Percentiles rank a stretch among this genome's conserved stretches.
These are phyloP conservation scores for Papilio helenus DNA, from an alignment of 1,140 invertebrate species.

Conservation along the genomic window DNA sequence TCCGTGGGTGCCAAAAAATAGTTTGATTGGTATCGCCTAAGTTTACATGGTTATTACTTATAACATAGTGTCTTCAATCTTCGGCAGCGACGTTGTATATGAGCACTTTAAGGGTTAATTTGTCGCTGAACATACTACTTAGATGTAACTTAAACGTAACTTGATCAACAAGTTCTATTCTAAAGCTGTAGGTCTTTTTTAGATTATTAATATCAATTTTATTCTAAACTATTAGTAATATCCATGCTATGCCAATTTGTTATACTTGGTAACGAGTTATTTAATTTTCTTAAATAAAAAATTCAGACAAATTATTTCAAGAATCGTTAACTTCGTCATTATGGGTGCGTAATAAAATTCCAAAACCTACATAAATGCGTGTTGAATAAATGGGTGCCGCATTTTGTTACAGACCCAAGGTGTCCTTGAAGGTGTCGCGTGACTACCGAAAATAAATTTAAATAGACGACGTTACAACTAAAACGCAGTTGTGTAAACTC, in stretches of 20 bases:
- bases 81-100: too few species aligned
- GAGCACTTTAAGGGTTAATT: not conserved
- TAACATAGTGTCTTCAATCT: too few species aligned
- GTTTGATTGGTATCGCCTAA: not conserved
- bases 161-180: not conserved
- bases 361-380: not conserved
- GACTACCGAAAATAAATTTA: not conserved
- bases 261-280: too few species aligned
- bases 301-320: not conserved
- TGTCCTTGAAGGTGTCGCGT: not conserved
- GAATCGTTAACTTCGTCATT: slow-evolving; percentile 1
- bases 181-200: too few species aligned
- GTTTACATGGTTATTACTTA: not conserved
- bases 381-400: slow-evolving; percentile 3
- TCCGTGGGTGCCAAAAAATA: not conserved
- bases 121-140: not conserved
- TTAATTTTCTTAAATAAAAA: too few species aligned
- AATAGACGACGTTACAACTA: not conserved
- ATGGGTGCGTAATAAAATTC: not conserved
- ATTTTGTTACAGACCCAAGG: not conserved
- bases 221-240: too few species aligned
- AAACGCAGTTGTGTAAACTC: not conserved
- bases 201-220: too few species aligned
- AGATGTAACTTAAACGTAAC: not conserved
- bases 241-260: too few species aligned